Evolutionary conservation across 2,797 vertebrate genomes (phyloP).

Genomic region (Benthosema pterotum): DNA sequence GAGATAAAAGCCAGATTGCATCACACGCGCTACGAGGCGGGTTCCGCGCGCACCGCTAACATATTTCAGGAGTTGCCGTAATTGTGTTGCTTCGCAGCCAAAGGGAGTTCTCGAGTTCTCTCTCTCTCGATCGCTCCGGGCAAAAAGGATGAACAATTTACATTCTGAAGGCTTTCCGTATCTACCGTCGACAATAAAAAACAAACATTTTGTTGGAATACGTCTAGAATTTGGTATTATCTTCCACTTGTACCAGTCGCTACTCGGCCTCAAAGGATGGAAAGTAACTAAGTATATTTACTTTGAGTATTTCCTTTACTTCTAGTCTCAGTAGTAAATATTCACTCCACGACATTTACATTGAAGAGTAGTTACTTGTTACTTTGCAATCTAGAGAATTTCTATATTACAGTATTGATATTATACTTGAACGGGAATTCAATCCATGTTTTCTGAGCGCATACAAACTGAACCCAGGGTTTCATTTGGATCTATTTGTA

Average conservation of each 20-base stretch:
- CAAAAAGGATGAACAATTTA: neutral
- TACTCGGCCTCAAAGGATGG: neutral
- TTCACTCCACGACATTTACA: too few relatives aligned
- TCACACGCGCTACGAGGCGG: neutral
- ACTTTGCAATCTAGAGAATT: too few relatives aligned
- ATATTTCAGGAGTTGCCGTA: constrained; percentile 3
- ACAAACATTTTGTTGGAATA: neutral
- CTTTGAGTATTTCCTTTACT: too few relatives aligned
- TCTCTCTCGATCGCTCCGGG: neutral
- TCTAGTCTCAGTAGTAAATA: too few relatives aligned
- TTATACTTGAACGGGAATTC: too few relatives aligned
- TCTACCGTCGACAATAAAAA: neutral
- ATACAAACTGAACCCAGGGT: too few relatives aligned
- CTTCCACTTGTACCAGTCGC: neutral
- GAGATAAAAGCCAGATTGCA: constrained; percentile 8
- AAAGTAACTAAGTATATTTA: neutral
- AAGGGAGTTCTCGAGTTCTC: neutral
- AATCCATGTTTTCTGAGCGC: too few relatives aligned
- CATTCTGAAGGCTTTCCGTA: neutral
- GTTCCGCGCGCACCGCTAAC: neutral
- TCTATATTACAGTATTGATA: too few relatives aligned
- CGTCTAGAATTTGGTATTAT: neutral
- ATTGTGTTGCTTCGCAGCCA: too few relatives aligned
- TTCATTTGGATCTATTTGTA: too few relatives aligned
- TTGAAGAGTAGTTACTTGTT: too few relatives aligned